phyloP scores from a whole-genome alignment of 2,888 invertebrate species.

The Xestia sexstrigata region DNA sequence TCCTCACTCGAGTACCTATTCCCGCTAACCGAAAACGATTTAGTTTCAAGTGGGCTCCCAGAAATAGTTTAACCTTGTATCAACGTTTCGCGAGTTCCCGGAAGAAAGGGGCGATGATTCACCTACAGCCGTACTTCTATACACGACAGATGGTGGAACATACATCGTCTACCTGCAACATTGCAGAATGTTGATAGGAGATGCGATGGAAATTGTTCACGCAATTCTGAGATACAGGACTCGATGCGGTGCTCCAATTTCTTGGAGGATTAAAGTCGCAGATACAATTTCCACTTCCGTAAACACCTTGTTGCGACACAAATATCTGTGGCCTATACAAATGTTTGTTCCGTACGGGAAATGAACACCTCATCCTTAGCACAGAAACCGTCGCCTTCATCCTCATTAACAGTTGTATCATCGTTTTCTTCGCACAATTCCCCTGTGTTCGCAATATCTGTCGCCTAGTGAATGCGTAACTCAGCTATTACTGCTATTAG shows the following conservation, averaged over 20 bases:
- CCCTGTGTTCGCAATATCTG: not conserved
- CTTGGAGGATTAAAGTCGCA: not conserved
- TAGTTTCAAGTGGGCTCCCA: conserved; percentile 55
- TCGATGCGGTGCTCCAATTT: not conserved
- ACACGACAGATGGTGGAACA: conserved; percentile 15
- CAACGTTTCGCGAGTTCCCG: conserved; percentile 57
- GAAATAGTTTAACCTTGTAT: conserved; percentile 61
- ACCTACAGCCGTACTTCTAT: conserved; percentile 27
- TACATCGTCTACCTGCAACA: conserved; percentile 1
- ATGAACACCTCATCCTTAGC: conserved; percentile 4
- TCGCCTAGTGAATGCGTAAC: conserved; percentile 23
- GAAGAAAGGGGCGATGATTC: conserved; percentile 60
- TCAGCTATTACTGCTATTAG: conserved; percentile 46
- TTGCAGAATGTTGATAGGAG: not conserved
- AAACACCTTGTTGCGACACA: not conserved
- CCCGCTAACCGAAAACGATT: conserved; percentile 47
- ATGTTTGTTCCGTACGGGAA: conserved; percentile 7
- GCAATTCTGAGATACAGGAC: not conserved
- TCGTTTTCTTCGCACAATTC: not conserved
- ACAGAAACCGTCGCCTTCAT: not conserved
- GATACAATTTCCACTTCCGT: conserved; percentile 7
- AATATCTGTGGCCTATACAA: not conserved
- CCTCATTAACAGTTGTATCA: conserved; percentile 21
- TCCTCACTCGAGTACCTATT: conserved; percentile 18
- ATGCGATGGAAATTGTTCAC: not conserved